Conservation (phyloP, 92 coral and sea anemone genomes). For the Palythoa grandiflora region DNA sequence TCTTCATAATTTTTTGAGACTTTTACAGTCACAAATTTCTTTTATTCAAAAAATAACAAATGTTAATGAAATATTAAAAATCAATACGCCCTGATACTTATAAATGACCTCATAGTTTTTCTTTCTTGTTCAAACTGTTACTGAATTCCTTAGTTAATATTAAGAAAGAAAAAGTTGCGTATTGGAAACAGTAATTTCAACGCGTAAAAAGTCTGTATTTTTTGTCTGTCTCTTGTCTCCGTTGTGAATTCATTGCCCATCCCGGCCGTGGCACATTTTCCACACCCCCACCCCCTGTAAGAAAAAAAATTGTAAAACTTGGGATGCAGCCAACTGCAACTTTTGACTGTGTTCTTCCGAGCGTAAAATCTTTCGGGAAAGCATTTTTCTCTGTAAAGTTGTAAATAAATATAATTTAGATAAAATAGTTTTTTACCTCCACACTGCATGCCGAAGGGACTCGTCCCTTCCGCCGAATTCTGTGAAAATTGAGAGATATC, state of each 20-base stretch:
- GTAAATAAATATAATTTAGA: background rate
- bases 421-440: slow-evolving; percentile 7
- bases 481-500: slow-evolving; percentile 8
- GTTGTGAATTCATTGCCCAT: too few species aligned
- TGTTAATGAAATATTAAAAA: too few species aligned
- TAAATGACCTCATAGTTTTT: too few species aligned
- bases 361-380: background rate
- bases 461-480: slow-evolving; percentile 28
- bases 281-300: slow-evolving; percentile 10
- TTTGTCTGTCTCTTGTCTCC: too few species aligned
- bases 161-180: too few species aligned
- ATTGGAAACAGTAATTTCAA: too few species aligned
- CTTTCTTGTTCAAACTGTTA: too few species aligned
- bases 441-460: slow-evolving; percentile 29
- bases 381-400: background rate
- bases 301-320: background rate
- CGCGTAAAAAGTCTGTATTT: background rate
- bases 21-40: too few species aligned
- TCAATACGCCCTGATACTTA: too few species aligned
- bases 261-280: background rate
- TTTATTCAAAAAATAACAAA: too few species aligned
- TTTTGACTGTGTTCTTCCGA: background rate
- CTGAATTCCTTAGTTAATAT: too few species aligned
- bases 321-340: background rate
- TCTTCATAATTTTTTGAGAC: too few species aligned